A percentile compares a stretch with the other conserved stretches of the same genome.
These are phyloP conservation scores for Perdita meconis DNA, from an alignment of 2,888 invertebrate species.

Conservation along the genomic window DNA sequence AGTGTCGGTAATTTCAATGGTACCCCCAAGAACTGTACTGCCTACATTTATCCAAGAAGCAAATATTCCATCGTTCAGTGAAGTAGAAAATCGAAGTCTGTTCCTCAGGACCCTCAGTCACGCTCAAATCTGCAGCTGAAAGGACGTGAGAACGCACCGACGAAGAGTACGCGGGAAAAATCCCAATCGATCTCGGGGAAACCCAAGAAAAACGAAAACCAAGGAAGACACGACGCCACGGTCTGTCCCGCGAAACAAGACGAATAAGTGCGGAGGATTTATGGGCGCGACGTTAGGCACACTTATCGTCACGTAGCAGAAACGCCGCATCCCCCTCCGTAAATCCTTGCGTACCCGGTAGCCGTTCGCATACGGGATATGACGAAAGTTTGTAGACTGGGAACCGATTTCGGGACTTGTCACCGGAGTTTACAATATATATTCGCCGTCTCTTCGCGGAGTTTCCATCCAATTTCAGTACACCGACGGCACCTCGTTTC, in stretches of 20 bases:
- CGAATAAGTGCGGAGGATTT: constrained; percentile 29
- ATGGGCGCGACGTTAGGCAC: constrained; percentile 49
- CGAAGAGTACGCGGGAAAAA: too few relatives aligned
- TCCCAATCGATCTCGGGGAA: too few relatives aligned
- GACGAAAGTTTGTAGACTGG: constrained; percentile 72
- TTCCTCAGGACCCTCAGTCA: too few relatives aligned
- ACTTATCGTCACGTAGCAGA: constrained; percentile 59
- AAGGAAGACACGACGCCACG: background rate
- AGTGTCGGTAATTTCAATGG: too few relatives aligned
- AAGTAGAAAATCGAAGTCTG: too few relatives aligned
- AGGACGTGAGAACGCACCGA: too few relatives aligned
- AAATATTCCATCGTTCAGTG: too few relatives aligned
- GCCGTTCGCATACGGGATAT: constrained; percentile 67
- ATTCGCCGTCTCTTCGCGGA: constrained; percentile 57
- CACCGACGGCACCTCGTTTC: constrained; percentile 58
- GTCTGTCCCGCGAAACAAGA: background rate
- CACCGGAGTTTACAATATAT: constrained; percentile 73
- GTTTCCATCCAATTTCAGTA: constrained; percentile 73
- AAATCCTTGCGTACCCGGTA: constrained; percentile 50
- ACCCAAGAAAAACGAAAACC: background rate
- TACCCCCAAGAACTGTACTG: too few relatives aligned
- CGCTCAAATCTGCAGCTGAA: too few relatives aligned
- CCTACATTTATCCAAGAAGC: too few relatives aligned
- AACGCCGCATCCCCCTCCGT: constrained; percentile 49
- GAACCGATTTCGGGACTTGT: constrained; percentile 71